phyloP scores from a whole-genome alignment of 2,797 vertebrate genomes.

The Acanthornis magna region DNA sequence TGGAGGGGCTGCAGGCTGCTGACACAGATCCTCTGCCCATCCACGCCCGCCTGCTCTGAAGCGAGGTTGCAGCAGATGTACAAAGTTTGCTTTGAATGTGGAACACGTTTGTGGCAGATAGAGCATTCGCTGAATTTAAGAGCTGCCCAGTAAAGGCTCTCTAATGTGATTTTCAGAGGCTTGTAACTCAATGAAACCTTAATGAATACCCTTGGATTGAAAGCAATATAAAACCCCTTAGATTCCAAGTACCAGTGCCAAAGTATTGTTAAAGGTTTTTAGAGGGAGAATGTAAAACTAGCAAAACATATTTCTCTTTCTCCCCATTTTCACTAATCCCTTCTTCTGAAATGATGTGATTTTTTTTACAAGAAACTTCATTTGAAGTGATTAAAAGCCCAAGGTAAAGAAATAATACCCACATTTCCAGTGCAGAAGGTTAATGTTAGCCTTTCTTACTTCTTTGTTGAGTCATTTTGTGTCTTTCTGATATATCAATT shows the following conservation, averaged over 20 bases:
- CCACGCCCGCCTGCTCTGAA: not conserved
- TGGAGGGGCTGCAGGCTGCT: not conserved
- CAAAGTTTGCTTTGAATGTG: not conserved
- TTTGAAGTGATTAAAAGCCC: not conserved
- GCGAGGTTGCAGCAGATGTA: not conserved
- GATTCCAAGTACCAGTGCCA: not conserved
- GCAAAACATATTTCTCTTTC: not conserved
- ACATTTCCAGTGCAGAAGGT: not conserved
- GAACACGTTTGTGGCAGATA: not conserved
- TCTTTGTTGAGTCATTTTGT: not conserved
- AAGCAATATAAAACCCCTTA: slow-evolving; percentile 7
- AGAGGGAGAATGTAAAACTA: not conserved
- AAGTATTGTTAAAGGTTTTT: slow-evolving; percentile 12
- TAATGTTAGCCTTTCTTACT: not conserved
- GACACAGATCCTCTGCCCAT: not conserved
- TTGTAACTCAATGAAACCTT: slow-evolving; percentile 37
- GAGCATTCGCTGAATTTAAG: not conserved
- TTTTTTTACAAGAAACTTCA: not conserved
- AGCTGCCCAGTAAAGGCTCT: not conserved
- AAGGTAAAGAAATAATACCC: not conserved
- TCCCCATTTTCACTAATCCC: not conserved
- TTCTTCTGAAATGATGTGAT: not conserved
- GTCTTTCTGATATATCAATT: slow-evolving; percentile 9
- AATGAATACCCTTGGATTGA: slow-evolving; percentile 31
- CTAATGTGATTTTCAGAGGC: slow-evolving; percentile 42